Conservation (phyloP, 2,888 invertebrate species). For the Thecophora atra region DNA sequence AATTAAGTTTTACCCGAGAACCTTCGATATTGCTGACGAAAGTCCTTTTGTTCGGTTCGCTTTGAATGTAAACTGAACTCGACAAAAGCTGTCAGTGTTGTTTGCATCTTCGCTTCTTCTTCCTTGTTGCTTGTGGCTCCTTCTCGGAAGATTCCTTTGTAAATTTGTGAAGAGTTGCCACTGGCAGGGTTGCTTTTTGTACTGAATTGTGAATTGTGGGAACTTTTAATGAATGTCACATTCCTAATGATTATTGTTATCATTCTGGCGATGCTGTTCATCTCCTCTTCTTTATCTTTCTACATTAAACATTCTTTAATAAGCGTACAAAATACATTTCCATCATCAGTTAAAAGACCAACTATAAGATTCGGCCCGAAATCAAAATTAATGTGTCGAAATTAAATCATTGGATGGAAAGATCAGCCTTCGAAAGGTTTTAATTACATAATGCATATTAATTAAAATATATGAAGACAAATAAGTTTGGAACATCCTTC, state of each 20-base stretch:
- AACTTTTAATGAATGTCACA: conserved; percentile 32
- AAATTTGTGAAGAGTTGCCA: conserved; percentile 21
- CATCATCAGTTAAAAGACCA: neutral
- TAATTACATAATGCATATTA: neutral
- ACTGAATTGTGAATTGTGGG: conserved; percentile 23
- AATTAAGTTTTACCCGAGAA: conserved; percentile 23
- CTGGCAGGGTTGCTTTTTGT: conserved; percentile 18
- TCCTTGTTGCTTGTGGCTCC: neutral
- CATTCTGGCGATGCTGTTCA: neutral
- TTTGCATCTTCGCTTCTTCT: neutral
- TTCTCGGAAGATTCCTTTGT: neutral
- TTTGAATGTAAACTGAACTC: neutral
- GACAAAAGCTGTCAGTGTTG: neutral
- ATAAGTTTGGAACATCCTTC: too few species aligned
- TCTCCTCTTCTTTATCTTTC: neutral
- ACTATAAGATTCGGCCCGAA: neutral
- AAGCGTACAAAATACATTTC: conserved; percentile 17
- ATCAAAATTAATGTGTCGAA: neutral
- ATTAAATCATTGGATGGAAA: neutral
- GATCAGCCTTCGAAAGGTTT: neutral
- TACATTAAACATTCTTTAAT: conserved; percentile 14
- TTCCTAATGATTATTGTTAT: conserved; percentile 33
- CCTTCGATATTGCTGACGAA: neutral
- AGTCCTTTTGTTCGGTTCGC: neutral
- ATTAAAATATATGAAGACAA: neutral